Evolutionary conservation across 2,888 invertebrate genomes (phyloP).

Genomic region (Xanthostigma xanthostigma): DNA sequence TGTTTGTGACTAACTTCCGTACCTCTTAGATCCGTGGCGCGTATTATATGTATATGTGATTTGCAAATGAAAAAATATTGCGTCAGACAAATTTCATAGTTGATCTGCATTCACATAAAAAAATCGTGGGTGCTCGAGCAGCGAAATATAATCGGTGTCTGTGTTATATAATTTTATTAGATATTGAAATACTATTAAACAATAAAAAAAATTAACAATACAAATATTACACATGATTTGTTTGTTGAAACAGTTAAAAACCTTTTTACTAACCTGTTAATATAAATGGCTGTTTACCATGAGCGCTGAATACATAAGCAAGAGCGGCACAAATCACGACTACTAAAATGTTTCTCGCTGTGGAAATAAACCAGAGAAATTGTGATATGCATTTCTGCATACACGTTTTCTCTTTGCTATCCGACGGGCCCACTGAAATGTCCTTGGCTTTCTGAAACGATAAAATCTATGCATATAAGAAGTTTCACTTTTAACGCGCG

Average conservation of each 20-base stretch:
- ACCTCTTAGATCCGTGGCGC: no score
- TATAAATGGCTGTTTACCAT: slow-evolving; percentile 42
- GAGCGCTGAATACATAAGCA: slow-evolving; percentile 47
- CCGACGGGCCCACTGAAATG: slow-evolving; percentile 32
- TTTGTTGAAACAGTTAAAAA: neutral
- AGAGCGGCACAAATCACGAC: slow-evolving; percentile 52
- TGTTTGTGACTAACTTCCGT: no score
- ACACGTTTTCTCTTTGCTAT: slow-evolving; percentile 28
- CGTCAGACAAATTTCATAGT: no score
- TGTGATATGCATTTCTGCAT: slow-evolving; percentile 34
- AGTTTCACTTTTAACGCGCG: no score
- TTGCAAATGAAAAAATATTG: no score
- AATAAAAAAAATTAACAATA: slow-evolving; percentile 3
- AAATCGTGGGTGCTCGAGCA: no score
- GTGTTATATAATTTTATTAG: neutral
- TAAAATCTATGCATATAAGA: no score
- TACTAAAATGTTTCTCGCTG: slow-evolving; percentile 60
- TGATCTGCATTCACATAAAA: no score
- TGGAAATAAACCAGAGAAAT: slow-evolving; percentile 55
- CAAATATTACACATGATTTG: neutral
- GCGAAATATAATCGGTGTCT: no score
- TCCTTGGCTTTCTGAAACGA: slow-evolving; percentile 54
- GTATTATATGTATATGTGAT: no score
- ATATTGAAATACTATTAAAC: neutral
- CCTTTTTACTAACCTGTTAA: slow-evolving; percentile 38